These are phyloP conservation scores for Drosophila grimshawi DNA, from an alignment of 1,140 invertebrate genomes.

Conservation along the genomic window DNA sequence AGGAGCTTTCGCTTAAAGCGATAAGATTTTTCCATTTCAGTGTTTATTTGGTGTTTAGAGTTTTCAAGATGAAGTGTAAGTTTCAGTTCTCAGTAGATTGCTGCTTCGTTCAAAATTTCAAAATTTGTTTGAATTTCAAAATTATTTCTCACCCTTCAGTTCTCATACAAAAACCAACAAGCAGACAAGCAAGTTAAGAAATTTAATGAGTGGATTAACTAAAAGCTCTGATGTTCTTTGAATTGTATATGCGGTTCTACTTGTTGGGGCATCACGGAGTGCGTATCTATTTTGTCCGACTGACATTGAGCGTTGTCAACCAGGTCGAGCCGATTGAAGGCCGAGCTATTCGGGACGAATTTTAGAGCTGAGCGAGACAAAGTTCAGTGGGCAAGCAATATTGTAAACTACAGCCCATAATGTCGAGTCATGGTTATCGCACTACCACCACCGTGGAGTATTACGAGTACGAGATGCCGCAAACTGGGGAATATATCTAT, in stretches of 20 bases:
- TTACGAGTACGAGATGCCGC: conserved; percentile 51
- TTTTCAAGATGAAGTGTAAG: conserved; percentile 17
- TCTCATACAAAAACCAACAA: conserved; percentile 21
- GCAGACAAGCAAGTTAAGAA: conserved; percentile 1
- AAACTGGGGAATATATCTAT: background rate
- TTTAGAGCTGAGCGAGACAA: background rate
- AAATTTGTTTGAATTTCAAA: conserved; percentile 65
- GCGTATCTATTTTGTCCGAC: conserved; percentile 56
- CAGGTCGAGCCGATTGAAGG: conserved; percentile 43
- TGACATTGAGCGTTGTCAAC: conserved; percentile 53
- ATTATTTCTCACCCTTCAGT: conserved; percentile 51
- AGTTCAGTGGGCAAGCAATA: background rate
- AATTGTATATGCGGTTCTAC: conserved; percentile 59
- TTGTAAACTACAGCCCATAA: conserved; percentile 3
- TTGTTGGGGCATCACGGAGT: conserved; percentile 54
- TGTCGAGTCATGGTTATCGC: conserved; percentile 35
- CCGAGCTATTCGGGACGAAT: background rate
- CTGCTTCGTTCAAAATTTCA: conserved; percentile 52
- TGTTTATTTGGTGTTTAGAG: conserved; percentile 8
- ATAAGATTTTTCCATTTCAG: background rate
- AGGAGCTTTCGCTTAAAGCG: background rate
- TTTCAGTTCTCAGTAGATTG: conserved; percentile 37
- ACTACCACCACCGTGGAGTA: conserved; percentile 34
- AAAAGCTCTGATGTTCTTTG: conserved; percentile 50
- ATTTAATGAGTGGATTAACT: conserved; percentile 3